A percentile compares a stretch with the other conserved stretches of the same genome.
phyloP scores from a whole-genome alignment of 1,140 invertebrate genomes.

The Platorchestia sp. region DNA sequence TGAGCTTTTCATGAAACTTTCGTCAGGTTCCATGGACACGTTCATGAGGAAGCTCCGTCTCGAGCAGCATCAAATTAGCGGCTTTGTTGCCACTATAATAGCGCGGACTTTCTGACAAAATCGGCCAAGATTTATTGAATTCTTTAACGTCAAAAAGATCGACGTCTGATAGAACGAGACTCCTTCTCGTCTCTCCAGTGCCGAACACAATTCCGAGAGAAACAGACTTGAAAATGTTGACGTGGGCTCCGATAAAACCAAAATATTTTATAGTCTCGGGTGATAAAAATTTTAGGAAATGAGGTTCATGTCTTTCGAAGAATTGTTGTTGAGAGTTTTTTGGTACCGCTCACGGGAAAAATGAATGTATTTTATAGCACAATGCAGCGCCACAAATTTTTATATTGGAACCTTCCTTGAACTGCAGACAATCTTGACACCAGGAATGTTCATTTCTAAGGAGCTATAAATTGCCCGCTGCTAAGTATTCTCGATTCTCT shows the following conservation, averaged over 20 bases:
- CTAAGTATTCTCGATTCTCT: background rate
- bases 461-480: background rate
- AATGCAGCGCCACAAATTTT: background rate
- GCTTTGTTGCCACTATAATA: conserved; percentile 40
- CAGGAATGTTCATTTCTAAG: background rate
- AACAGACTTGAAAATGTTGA: background rate
- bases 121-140: conserved; percentile 43
- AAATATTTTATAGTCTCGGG: conserved; percentile 17
- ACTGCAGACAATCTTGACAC: background rate
- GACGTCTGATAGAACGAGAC: conserved; percentile 24
- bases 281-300: conserved; percentile 25
- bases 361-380: background rate
- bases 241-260: background rate
- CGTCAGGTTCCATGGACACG: background rate
- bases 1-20: background rate
- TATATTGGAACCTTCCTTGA: background rate
- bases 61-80: conserved; percentile 43
- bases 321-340: background rate
- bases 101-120: background rate
- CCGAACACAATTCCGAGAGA: background rate
- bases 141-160: conserved; percentile 53
- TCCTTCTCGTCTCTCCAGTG: background rate
- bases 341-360: background rate
- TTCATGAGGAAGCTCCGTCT: background rate
- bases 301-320: background rate